phyloP scores from a whole-genome alignment of 2,888 invertebrate genomes.

The Timema podura region DNA sequence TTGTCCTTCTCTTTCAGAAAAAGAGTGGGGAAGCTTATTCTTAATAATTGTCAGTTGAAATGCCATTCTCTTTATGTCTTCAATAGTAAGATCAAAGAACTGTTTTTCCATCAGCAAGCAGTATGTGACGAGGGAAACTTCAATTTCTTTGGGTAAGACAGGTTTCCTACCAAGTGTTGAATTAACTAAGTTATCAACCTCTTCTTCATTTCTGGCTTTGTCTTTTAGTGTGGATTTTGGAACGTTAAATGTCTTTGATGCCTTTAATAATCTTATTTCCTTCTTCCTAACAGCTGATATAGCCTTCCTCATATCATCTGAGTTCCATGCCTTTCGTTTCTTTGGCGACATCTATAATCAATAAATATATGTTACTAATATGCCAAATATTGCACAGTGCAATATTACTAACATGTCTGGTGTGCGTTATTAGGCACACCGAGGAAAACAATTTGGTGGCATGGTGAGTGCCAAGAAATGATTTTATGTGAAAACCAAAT shows the following conservation, averaged over 20 bases:
- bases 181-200: conserved; percentile 8
- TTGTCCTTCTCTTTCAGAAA: background rate
- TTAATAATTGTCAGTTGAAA: background rate
- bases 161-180: background rate
- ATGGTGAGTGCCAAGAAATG: too few species aligned
- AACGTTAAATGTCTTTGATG: conserved; percentile 8
- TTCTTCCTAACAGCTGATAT: conserved; percentile 5
- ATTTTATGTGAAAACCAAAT: too few species aligned
- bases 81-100: conserved; percentile 7
- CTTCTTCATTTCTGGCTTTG: conserved; percentile 13
- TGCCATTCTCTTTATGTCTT: background rate
- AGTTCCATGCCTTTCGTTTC: background rate
- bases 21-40: background rate
- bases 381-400: background rate
- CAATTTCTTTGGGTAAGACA: background rate
- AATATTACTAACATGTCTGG: background rate
- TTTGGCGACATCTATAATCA: background rate
- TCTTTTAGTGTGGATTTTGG: background rate
- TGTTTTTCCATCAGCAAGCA: background rate
- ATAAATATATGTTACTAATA: background rate
- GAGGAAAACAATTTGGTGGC: background rate
- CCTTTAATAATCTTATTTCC: conserved; percentile 1
- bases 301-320: background rate
- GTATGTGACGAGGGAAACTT: background rate
- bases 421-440: background rate